Percentiles rank a stretch among this genome's conserved stretches.
Conservation (phyloP, 1,140 invertebrate species). For the Drosophila parvula region DNA sequence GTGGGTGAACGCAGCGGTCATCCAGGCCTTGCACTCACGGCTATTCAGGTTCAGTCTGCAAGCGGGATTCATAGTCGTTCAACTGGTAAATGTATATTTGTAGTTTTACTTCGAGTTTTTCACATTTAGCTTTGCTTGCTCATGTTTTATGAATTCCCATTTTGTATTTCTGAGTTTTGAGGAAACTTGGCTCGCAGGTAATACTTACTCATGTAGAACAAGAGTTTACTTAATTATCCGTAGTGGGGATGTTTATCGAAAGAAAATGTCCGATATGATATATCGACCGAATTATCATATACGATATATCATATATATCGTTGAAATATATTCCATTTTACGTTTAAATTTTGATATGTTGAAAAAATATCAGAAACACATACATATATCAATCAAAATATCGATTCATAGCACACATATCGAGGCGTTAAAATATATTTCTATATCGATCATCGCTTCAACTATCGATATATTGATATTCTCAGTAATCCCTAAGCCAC, state of each 20-base stretch:
- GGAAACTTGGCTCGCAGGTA: background rate
- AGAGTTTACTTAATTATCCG: background rate
- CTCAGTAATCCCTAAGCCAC: too few species aligned
- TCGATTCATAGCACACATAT: too few species aligned
- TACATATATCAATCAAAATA: too few species aligned
- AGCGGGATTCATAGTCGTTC: slow-evolving; percentile 51
- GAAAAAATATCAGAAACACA: too few species aligned
- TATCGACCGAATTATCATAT: too few species aligned
- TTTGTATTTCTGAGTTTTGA: background rate
- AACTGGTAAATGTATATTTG: background rate
- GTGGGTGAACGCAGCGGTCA: slow-evolving; percentile 40
- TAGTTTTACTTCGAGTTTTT: slow-evolving; percentile 1
- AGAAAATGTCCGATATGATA: too few species aligned
- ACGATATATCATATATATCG: too few species aligned
- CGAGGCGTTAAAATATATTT: too few species aligned
- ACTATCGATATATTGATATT: too few species aligned
- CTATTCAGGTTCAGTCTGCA: slow-evolving; percentile 45
- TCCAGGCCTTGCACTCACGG: slow-evolving; percentile 56
- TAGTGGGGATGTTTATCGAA: background rate
- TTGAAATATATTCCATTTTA: too few species aligned
- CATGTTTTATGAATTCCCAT: slow-evolving; percentile 4
- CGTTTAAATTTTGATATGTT: too few species aligned
- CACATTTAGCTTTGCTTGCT: background rate
- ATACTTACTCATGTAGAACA: background rate
- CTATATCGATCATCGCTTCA: too few species aligned